Conservation (phyloP, 2,888 invertebrate genomes). For the Lasioglossum pauxillum region DNA sequence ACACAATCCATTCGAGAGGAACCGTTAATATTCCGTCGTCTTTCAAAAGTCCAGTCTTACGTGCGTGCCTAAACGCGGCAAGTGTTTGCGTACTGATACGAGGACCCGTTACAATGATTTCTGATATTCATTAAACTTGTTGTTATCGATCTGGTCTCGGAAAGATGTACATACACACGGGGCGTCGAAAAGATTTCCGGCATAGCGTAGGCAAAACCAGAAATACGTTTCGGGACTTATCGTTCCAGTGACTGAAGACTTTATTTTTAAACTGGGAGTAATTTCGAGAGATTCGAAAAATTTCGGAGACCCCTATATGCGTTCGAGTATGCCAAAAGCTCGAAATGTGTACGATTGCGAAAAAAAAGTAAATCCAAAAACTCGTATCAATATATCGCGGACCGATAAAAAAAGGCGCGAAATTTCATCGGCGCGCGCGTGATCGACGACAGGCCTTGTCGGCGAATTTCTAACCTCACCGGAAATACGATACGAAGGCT, state of each 20-base stretch:
- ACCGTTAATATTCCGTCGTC: constrained; percentile 46
- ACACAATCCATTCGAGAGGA: not conserved
- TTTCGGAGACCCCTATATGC: not conserved
- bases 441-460: constrained; percentile 24
- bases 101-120: constrained; percentile 44
- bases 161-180: not conserved
- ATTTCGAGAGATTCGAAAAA: not conserved
- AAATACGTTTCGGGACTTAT: constrained; percentile 3
- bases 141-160: constrained; percentile 18
- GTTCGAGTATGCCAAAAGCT: not conserved
- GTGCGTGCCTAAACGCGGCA: not conserved
- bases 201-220: not conserved
- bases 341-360: no score
- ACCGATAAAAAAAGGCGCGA: constrained; percentile 48
- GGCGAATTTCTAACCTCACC: constrained; percentile 43
- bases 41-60: constrained; percentile 32
- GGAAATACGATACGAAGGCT: constrained; percentile 44
- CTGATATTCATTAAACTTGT: constrained; percentile 48
- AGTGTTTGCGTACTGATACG: constrained; percentile 35
- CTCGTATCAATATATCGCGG: not conserved
- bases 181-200: not conserved
- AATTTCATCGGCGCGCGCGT: constrained; percentile 12
- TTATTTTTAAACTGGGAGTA: not conserved
- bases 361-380: not conserved
- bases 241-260: not conserved